phyloP scores from a whole-genome alignment of 2,888 invertebrate genomes.

The Aradus depressus region DNA sequence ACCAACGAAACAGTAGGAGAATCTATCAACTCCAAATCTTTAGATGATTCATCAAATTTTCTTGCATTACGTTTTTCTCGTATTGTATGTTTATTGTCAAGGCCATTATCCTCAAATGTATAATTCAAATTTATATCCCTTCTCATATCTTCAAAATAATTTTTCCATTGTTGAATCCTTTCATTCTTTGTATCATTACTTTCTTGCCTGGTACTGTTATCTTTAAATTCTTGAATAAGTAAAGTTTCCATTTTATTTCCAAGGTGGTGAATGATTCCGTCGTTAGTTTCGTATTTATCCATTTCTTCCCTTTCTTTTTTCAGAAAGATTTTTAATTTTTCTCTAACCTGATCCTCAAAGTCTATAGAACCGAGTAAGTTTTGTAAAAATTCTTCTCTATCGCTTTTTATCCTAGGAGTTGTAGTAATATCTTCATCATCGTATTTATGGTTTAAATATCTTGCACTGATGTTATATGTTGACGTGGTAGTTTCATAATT shows the following conservation, averaged over 20 bases:
- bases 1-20: not conserved
- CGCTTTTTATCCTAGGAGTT: constrained; percentile 1
- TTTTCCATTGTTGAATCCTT: too few species aligned
- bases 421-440: not conserved
- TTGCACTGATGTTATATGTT: too few species aligned
- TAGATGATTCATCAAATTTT: not conserved
- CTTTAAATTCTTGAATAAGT: not conserved
- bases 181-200: not conserved
- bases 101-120: constrained; percentile 6
- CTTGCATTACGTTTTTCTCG: constrained; percentile 6
- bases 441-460: constrained; percentile 4
- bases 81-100: not conserved
- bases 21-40: not conserved
- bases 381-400: constrained; percentile 22
- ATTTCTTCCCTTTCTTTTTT: constrained; percentile 21
- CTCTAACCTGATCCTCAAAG: constrained; percentile 20
- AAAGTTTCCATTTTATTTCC: constrained; percentile 2
- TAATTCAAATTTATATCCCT: constrained; percentile 14
- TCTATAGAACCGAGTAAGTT: constrained; percentile 25
- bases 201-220: too few species aligned
- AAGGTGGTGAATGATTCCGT: not conserved
- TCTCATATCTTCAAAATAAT: constrained; percentile 11
- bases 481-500: constrained; percentile 14
- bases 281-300: constrained; percentile 7
- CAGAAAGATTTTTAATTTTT: constrained; percentile 21